Evolutionary conservation across 1,140 invertebrate genomes (phyloP), one percentile per base, ranked within the genome.

Genomic region (Cheumatopsyche charites): DNA sequence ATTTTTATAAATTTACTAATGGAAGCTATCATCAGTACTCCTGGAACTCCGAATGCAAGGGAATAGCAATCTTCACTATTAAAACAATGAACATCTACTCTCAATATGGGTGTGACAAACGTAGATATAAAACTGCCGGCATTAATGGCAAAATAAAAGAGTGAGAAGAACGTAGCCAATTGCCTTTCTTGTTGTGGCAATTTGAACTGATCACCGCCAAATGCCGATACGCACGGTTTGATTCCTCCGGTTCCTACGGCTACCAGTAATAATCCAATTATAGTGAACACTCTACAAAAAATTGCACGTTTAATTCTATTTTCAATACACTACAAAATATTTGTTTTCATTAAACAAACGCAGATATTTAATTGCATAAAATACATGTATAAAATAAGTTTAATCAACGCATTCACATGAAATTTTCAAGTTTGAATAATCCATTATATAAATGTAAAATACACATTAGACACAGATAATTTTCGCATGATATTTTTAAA

Each of bases 161-260:
- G 82, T 0, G 95, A 97, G 82, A 98, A 98, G 83, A 95, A 98
- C 67, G 89, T 89, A 0, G 88, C 87, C 45, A 97, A 81, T 78
- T 95, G 89, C 71, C 82, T 82, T 77, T 88, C 89, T 82, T 92
- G 93, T 77, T 91, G 88, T 0, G 94, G 94, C 42, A 94, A 75
- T 71, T 88, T 84, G 80, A 97, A 97, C 84, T 99, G 98, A 83
- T 99, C 97, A 0, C 95, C 98, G 17, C 98, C 98, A 81, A 99
- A 99, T 0, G 97, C 93, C 0, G 94, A 90, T 0, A 99, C 97
- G 80, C 96, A 98, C 0, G 98, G 96, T 80, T 99, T 99, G 77
- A 99, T 99, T 1, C 97, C 95, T 7, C 96, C 98, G 0, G 95
- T 96, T 0, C 96, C 95, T 12, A 96, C 67, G 1, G 94, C 94